Percentiles rank a stretch among this genome's conserved stretches.
Evolutionary conservation across 2,797 vertebrate species (phyloP).

Genomic region (Cichlasoma orientale): DNA sequence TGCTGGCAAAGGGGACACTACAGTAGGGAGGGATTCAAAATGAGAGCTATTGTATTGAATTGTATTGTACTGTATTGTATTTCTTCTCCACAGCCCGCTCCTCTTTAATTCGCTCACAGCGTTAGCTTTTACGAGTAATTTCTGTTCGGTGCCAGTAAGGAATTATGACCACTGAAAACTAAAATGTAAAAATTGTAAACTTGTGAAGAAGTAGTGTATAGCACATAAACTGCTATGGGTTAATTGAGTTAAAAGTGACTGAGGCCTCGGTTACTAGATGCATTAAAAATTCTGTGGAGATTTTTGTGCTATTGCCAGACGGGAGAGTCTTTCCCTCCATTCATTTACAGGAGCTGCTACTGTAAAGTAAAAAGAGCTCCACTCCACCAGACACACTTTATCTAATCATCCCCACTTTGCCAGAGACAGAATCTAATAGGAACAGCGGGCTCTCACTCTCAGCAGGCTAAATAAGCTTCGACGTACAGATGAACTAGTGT

Average conservation of each 20-base stretch:
- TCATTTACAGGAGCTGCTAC: conserved; percentile 55
- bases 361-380: conserved; percentile 72
- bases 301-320: conserved; percentile 50
- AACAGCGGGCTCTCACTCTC: conserved; percentile 74
- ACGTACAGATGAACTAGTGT: conserved; percentile 73
- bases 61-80: conserved; percentile 58
- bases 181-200: not conserved
- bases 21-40: conserved; percentile 57
- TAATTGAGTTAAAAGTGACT: conserved; percentile 40
- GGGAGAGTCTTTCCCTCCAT: conserved; percentile 45
- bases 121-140: conserved; percentile 29
- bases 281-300: conserved; percentile 39
- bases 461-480: conserved; percentile 73
- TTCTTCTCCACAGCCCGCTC: conserved; percentile 23
- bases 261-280: conserved; percentile 39
- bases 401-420: conserved; percentile 80
- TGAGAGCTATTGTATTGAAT: conserved; percentile 56
- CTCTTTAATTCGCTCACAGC: conserved; percentile 41
- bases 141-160: conserved; percentile 12
- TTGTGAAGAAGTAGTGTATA: not conserved
- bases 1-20: conserved; percentile 54
- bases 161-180: conserved; percentile 18
- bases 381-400: conserved; percentile 77
- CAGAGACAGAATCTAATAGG: conserved; percentile 76
- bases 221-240: conserved; percentile 31